These are phyloP conservation scores for Petrocephalus sullivani DNA, from an alignment of 2,797 vertebrate genomes.

Conservation along the genomic window DNA sequence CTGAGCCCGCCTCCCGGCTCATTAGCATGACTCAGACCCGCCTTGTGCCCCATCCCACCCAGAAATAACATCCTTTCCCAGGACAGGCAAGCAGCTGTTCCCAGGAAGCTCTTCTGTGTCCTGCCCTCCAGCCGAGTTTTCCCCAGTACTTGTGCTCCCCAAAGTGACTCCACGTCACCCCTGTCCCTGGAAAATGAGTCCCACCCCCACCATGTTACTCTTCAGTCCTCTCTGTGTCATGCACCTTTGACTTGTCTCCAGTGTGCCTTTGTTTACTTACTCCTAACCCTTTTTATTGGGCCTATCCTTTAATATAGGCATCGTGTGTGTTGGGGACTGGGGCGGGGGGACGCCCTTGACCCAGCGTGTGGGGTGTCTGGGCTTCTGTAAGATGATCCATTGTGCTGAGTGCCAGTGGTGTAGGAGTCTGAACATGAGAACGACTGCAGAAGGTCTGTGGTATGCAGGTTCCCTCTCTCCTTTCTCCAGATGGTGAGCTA, in stretches of 20 bases:
- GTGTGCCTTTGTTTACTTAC: background rate
- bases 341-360: background rate
- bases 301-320: background rate
- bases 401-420: constrained; percentile 12
- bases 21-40: background rate
- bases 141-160: background rate
- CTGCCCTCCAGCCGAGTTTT: background rate
- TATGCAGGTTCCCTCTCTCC: background rate
- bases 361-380: background rate
- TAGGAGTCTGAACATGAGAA: background rate
- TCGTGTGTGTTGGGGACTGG: background rate
- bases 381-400: constrained; percentile 14
- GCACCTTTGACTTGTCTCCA: background rate
- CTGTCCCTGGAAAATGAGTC: background rate
- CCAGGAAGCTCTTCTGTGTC: background rate
- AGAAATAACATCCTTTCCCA: constrained; percentile 7
- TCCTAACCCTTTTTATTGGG: background rate
- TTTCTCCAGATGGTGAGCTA: constrained; percentile 83
- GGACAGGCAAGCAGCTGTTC: background rate
- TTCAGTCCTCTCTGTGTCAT: background rate
- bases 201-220: background rate
- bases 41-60: background rate
- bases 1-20: background rate
- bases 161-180: background rate
- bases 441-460: background rate